Evolutionary conservation across 1,140 invertebrate species (phyloP).

Genomic region (Nephila pilipes): DNA sequence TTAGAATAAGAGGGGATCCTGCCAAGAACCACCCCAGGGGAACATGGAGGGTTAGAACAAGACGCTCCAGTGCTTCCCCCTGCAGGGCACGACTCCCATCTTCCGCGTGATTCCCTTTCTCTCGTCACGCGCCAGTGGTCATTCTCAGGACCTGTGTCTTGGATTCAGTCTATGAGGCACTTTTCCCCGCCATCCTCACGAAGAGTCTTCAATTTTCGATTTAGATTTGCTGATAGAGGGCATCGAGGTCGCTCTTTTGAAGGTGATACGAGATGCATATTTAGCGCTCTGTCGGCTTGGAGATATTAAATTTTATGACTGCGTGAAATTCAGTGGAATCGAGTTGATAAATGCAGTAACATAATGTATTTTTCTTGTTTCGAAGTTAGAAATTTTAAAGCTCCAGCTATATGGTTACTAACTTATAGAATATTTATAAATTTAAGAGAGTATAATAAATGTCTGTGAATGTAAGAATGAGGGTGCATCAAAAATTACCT

Average conservation of each 20-base stretch:
- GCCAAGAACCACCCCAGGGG: slow-evolving; percentile 1
- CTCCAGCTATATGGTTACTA: too few species aligned
- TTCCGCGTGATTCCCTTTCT: slow-evolving; percentile 39
- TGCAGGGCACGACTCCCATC: background rate
- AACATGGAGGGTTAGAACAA: background rate
- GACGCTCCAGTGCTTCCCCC: background rate
- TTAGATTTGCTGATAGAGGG: background rate
- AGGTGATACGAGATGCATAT: background rate
- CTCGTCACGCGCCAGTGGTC: background rate
- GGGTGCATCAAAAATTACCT: too few species aligned
- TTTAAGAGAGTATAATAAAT: too few species aligned
- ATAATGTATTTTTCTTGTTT: too few species aligned
- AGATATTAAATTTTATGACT: background rate
- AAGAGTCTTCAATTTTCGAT: background rate
- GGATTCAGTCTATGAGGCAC: slow-evolving; percentile 1
- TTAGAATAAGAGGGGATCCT: background rate
- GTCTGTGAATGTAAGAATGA: too few species aligned
- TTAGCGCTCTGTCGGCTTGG: background rate
- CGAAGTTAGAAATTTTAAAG: too few species aligned
- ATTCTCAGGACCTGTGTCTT: background rate
- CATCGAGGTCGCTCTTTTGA: background rate
- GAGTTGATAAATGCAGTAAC: too few species aligned
- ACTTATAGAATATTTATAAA: too few species aligned
- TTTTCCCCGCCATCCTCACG: background rate
- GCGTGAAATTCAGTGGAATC: too few species aligned